Evolutionary conservation across 1,140 invertebrate genomes (phyloP), one percentile per base, ranked within the genome.

Genomic region (Monomorium pharaonis): DNA sequence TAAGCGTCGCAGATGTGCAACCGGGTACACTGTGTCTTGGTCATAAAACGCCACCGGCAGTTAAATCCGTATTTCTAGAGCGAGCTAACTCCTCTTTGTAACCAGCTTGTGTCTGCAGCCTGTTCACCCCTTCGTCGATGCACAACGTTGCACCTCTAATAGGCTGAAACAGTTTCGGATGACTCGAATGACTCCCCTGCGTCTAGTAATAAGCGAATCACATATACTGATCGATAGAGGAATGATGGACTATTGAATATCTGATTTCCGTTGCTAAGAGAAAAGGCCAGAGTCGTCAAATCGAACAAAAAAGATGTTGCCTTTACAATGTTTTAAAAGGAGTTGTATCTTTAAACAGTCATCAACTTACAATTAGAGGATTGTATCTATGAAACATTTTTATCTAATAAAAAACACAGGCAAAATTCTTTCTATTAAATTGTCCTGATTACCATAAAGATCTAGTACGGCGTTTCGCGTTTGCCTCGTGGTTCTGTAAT

Each of bases 51-150:
- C 84, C 58, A 69, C 63, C 83, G 70, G 83, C 80, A 88, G 90
- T 93, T 92, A 93, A 93, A 93, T 92, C 85, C 84, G 92, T 92
- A 93, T 93, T 92, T 92, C 90, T 88, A 91, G 84, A 90, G 89
- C 84, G 76, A 37, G n/a, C 60, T 18, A 70, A 67, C 70, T 67
- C 24, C 49, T 70, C 51, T 49, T 70, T 76, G 87, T 85, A 72
- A 75, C 81, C 62, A 33, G 33, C 63, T 84, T 30, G 44, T 47
- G 67, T 83, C 37, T 74, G 51, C 37, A n/a, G 44, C n/a, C 67
- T 72, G 51, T 24, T 74, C 18, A 18, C n/a, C 27, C 12, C 44
- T 58, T 12, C 63, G 77, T 74, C 37, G 42, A 74, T 44, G 37
- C 37, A 3, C 24, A n/a, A 58, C 42, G 21, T 18, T 47, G 67